Evolutionary conservation across 2,888 invertebrate species (phyloP).

Genomic region (Apamea sordens): DNA sequence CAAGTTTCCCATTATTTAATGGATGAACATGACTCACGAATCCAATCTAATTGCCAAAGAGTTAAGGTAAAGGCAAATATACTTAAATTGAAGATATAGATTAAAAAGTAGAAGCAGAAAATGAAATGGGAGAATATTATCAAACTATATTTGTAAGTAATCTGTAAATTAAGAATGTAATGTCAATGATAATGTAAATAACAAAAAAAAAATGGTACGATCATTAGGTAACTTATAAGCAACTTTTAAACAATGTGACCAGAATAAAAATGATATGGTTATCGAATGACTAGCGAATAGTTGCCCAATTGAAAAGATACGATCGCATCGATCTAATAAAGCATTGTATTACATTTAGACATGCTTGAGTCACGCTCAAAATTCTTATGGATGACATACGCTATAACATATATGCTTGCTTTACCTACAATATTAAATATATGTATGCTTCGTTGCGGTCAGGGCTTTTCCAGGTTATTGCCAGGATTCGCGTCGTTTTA

Average conservation of each 20-base stretch:
- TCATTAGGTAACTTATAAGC: not conserved
- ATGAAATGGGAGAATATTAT: not conserved
- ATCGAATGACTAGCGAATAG: slow-evolving; percentile 34
- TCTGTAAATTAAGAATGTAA: not conserved
- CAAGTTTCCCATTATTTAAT: slow-evolving; percentile 38
- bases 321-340: slow-evolving; percentile 44
- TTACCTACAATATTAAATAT: not conserved
- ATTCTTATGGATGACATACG: slow-evolving; percentile 29
- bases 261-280: slow-evolving; percentile 36
- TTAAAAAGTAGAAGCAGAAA: slow-evolving; percentile 10
- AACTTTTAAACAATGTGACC: not conserved
- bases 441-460: not conserved
- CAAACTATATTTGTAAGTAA: not conserved
- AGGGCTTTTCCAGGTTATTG: slow-evolving; percentile 36
- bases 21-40: slow-evolving; percentile 32
- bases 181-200: slow-evolving; percentile 10
- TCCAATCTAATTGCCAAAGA: slow-evolving; percentile 23
- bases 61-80: not conserved
- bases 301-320: slow-evolving; percentile 48
- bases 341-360: slow-evolving; percentile 35
- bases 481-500: not conserved
- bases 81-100: slow-evolving; percentile 9
- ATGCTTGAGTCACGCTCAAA: slow-evolving; percentile 50
- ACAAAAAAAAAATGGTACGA: slow-evolving; percentile 13
- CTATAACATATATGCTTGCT: not conserved